Conservation (phyloP, 2,113 vertebrate species). For the Columbina picui region DNA sequence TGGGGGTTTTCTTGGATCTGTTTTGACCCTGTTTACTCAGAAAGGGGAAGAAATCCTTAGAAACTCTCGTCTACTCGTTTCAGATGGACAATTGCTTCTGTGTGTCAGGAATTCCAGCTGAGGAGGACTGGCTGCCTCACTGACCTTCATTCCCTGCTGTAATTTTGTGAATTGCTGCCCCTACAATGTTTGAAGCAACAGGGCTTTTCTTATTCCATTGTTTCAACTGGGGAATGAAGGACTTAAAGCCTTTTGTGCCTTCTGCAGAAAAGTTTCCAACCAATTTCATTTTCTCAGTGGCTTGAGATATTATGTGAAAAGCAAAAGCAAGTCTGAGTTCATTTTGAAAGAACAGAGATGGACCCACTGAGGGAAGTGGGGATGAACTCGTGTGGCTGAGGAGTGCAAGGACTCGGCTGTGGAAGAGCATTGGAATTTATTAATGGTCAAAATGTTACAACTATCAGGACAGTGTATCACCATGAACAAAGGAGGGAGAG, state of each 20-base stretch:
- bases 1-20: not conserved
- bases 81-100: slow-evolving; percentile 39
- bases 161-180: slow-evolving; percentile 9
- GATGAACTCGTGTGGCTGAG: fast-evolving
- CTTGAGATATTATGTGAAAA: not conserved
- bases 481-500: not conserved
- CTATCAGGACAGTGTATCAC: not conserved
- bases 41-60: slow-evolving; percentile 36
- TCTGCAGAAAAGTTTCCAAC: not conserved
- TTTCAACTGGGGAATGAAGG: not conserved
- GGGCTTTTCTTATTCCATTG: slow-evolving; percentile 43
- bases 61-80: not conserved
- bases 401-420: fast-evolving
- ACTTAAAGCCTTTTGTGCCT: slow-evolving; percentile 30
- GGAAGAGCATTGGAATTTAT: not conserved
- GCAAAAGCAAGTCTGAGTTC: not conserved
- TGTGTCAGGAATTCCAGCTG: slow-evolving; percentile 60
- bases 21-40: slow-evolving; percentile 49
- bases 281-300: not conserved
- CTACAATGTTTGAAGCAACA: not conserved
- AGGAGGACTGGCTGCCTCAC: slow-evolving; percentile 39
- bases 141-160: slow-evolving; percentile 55
- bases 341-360: not conserved
- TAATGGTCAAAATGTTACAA: not conserved
- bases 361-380: not conserved